Percentiles rank a stretch among this genome's conserved stretches.
phyloP scores from a whole-genome alignment of 2,888 invertebrate species.

The Steinernema carpocapsae region DNA sequence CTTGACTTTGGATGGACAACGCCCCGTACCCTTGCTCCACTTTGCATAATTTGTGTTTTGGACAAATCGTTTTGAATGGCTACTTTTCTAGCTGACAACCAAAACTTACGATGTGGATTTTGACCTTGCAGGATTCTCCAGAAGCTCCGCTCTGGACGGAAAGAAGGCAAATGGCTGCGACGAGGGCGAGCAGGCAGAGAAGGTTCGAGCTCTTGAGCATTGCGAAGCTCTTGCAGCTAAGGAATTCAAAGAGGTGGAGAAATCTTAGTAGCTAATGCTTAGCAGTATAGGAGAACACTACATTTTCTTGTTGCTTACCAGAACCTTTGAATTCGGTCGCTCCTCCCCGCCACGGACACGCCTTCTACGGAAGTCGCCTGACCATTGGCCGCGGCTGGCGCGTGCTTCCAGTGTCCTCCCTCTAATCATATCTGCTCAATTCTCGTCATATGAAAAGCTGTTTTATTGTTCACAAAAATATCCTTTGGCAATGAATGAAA shows the following conservation, averaged over 20 bases:
- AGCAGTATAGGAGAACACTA: background rate
- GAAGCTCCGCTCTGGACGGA: background rate
- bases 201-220: background rate
- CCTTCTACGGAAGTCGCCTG: background rate
- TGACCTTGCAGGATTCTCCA: background rate
- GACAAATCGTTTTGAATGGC: no score
- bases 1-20: no score
- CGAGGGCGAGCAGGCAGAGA: background rate
- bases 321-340: constrained; percentile 2
- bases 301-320: background rate
- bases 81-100: no score
- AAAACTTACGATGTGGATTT: background rate
- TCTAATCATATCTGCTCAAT: no score
- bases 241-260: background rate
- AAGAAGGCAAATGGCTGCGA: background rate
- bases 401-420: background rate
- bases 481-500: no score
- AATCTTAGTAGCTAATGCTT: background rate
- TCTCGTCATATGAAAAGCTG: no score
- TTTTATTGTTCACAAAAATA: no score
- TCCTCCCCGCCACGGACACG: background rate
- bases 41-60: no score
- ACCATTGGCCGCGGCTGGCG: background rate
- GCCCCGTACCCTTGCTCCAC: no score
- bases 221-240: background rate